These are phyloP conservation scores for Microtus montanus DNA, from an alignment of 2,113 vertebrate genomes.

Conservation along the genomic window DNA sequence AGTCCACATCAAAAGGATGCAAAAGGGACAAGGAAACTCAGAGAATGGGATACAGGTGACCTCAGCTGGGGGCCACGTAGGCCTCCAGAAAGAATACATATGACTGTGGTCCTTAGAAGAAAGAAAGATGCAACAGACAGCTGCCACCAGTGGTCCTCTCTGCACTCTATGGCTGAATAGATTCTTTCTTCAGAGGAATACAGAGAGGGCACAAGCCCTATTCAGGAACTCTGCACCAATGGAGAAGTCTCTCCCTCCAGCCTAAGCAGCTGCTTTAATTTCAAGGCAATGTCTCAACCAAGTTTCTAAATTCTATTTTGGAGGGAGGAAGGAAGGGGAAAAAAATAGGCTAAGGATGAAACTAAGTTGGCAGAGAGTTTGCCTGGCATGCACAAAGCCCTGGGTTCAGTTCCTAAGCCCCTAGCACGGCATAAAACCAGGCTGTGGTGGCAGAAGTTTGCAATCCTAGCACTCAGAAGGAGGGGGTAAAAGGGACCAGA, in stretches of 20 bases:
- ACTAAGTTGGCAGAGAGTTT: background rate
- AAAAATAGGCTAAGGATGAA: background rate
- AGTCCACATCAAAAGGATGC: fast-evolving
- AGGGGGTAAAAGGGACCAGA: background rate
- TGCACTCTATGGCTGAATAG: fast-evolving
- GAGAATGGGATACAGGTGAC: background rate
- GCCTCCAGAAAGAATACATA: background rate
- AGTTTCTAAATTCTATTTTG: background rate
- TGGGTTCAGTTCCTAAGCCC: background rate
- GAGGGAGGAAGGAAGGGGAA: background rate
- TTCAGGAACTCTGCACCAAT: fast-evolving
- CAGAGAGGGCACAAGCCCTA: background rate
- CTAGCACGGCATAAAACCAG: background rate
- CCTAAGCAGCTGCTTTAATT: background rate
- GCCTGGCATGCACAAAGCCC: background rate
- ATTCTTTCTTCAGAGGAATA: background rate
- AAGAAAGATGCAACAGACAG: background rate
- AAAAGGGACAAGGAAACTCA: background rate
- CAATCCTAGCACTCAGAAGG: background rate
- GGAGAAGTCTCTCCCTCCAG: background rate
- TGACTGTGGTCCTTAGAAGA: background rate
- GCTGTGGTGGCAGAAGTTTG: background rate
- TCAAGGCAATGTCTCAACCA: background rate
- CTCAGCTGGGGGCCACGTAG: fast-evolving
- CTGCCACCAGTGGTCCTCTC: background rate